Evolutionary conservation across 2,888 invertebrate genomes (phyloP), one percentile per base, ranked within the genome.

Genomic region (Polydrusus cervinus): DNA sequence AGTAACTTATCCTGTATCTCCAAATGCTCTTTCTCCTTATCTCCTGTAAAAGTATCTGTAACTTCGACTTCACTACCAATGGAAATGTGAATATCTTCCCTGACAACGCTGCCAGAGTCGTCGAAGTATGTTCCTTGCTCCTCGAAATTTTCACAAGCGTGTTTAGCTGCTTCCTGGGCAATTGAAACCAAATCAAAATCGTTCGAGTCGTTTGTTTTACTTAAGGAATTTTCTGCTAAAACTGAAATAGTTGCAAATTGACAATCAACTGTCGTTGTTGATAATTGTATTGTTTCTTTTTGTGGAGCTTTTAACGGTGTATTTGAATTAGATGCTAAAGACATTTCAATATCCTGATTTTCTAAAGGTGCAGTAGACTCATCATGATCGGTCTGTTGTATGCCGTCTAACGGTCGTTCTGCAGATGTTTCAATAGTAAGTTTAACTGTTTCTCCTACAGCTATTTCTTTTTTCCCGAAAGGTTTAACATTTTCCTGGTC

Each of bases 111-210:
- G 5, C 38, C 38, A 14, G 65, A 65, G 18, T 65, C 65, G 30
- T 65, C 45, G 16, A 45, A 65, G 30, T 65, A 25, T 9, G 30
- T 30, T 9, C 47, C 25, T 49, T 65, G 65, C 6, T 65, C 49
- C 1, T 65, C 65, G 34, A 65, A 65, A 45, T 65, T 20, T 30
- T 65, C 49, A 14, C 20, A 49, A 9, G 65, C 65, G 43, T 49
- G 45, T 65, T 65, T 65, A 6, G 65, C 65, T 0, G 65, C 65
- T 10, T 49, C 49, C 13, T 65, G 49, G 7, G 65, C 65, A 49
- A 65, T 49, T 7, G 49, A 65, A 25, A 49, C 47, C 30, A 65
- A 65, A 65, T 65, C 65, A 16, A 16, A 65, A 47, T 65, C 65
- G 34, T 47, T 49, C 0, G 65, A 49, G 30, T 65, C 65, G 34